A percentile compares a stretch with the other conserved stretches of the same genome.
Conservation (phyloP, 2,888 invertebrate species). For the Parnassius apollo region DNA sequence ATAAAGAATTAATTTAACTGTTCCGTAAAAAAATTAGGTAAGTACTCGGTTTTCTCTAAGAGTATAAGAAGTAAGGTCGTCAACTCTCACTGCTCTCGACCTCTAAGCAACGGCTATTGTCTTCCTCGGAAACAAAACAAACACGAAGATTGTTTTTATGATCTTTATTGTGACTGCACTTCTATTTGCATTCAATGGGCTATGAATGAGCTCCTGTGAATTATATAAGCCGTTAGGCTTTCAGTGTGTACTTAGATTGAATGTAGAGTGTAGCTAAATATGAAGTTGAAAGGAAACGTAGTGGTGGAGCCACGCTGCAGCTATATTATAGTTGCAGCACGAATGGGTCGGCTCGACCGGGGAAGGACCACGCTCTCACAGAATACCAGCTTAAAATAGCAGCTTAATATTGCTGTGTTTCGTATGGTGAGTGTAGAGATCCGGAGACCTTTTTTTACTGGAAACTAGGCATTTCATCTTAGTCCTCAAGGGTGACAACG, state of each 20-base stretch:
- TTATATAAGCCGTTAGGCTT: constrained; percentile 13
- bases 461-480: too few species aligned
- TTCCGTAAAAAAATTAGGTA: neutral
- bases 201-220: constrained; percentile 34
- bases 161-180: constrained; percentile 39
- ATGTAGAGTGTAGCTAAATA: neutral
- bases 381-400: too few species aligned
- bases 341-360: too few species aligned
- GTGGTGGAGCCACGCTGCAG: too few species aligned
- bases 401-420: too few species aligned
- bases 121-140: constrained; percentile 32
- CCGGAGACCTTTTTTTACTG: too few species aligned
- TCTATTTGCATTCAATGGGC: constrained; percentile 45
- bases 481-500: too few species aligned
- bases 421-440: too few species aligned
- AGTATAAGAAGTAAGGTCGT: constrained; percentile 10
- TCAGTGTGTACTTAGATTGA: neutral
- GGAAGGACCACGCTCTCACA: too few species aligned
- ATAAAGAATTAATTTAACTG: too few species aligned
- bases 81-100: constrained; percentile 14
- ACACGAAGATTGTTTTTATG: constrained; percentile 38
- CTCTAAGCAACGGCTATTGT: constrained; percentile 22
- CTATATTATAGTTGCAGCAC: too few species aligned
- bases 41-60: neutral
- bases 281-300: too few species aligned